These are phyloP conservation scores for Thymelicus sylvestris DNA, from an alignment of 2,888 invertebrate genomes.

Conservation along the genomic window DNA sequence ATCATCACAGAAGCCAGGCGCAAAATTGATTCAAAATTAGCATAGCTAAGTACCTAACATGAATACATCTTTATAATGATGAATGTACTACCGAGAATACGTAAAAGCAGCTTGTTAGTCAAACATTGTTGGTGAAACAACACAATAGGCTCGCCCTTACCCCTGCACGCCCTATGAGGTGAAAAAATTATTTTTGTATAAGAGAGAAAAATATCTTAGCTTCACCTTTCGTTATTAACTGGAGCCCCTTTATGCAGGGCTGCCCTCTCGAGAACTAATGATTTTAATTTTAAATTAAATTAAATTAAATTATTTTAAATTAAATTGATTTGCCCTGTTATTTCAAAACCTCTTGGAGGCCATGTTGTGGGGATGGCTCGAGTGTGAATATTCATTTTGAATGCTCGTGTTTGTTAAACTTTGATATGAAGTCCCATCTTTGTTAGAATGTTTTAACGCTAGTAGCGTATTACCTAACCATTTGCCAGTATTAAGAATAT, in stretches of 20 bases:
- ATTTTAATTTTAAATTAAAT: no score
- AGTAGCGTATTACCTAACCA: no score
- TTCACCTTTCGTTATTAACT: constrained; percentile 81
- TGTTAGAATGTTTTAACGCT: no score
- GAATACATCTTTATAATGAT: constrained; percentile 31
- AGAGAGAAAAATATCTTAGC: constrained; percentile 70
- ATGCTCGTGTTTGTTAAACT: constrained; percentile 34
- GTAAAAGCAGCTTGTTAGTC: constrained; percentile 53
- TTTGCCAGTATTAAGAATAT: no score
- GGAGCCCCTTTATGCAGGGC: constrained; percentile 71
- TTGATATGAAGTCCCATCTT: not conserved
- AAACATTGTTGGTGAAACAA: constrained; percentile 59
- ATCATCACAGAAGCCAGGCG: not conserved
- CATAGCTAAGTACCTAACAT: not conserved
- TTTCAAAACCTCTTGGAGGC: constrained; percentile 52
- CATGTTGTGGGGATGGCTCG: constrained; percentile 49
- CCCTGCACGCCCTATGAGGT: constrained; percentile 52
- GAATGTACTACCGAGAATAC: constrained; percentile 24
- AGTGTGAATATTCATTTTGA: constrained; percentile 46
- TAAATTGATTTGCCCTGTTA: constrained; percentile 65
- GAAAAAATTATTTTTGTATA: constrained; percentile 68
- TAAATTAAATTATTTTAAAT: no score
- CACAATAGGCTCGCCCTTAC: constrained; percentile 57
- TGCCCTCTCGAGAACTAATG: constrained; percentile 69
- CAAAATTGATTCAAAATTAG: not conserved